Evolutionary conservation across 2,797 vertebrate species (phyloP), one percentile per base, ranked within the genome.

Genomic region (Dendrocincla fuliginosa): DNA sequence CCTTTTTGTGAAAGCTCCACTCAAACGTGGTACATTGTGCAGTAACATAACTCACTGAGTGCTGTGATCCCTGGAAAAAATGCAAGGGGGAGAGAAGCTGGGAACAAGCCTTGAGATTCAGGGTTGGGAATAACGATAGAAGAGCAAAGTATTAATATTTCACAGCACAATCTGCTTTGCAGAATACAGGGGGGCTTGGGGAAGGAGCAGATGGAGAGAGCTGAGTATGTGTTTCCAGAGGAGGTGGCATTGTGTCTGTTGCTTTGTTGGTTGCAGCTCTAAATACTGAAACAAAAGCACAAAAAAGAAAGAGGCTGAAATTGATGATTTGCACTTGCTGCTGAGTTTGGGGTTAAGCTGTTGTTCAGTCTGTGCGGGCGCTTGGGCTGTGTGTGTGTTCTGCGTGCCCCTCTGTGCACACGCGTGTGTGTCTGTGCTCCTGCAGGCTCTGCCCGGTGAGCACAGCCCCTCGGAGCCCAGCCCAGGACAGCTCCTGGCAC

Each of bases 161-260:
- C 94, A 91, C 80, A 92, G 70, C 85, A 69, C 65, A 88, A 49
- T 93, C 83, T 96, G 90, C 59, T 92, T 82, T 82, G 67, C 63
- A 79, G 78, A 95, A 60, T 90, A 32, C 15, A 28, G 20, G 85
- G 91, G 91, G 80, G 59, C 39, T 93, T 75, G 83, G 35, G 57
- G 80, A 59, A 87, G 73, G 78, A 95, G 91, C 91, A 95, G 94
- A 94, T 96, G 96, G 92, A 95, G 69, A 76, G 83, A 88, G 61
- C 84, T 73, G 93, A 73, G 68, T 87, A 6, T 39, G 69, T 67
- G 59, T 89, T 96, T 92, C 70, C 79, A 4, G 8, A 92, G 73
- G 79, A 96, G 94, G 68, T 91, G 87, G 89, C 85, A 86, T 93
- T 94, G 85, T 95, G 89, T 95, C 85, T 93, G 79, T 78, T 94